Evolutionary conservation across 2,888 invertebrate species (phyloP).

Genomic region (Metalampra italica): DNA sequence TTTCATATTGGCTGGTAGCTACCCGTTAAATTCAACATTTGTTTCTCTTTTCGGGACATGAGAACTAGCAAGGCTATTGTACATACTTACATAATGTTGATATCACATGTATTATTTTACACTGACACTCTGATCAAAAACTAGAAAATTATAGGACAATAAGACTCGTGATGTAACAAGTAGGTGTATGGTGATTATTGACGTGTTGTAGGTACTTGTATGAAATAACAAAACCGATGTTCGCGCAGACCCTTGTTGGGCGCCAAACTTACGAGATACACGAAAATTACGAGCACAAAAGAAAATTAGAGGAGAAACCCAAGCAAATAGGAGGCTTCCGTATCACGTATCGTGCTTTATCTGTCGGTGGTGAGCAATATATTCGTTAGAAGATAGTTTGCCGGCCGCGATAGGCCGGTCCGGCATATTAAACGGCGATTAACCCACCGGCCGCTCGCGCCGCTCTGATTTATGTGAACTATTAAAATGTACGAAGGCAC

Average conservation of each 20-base stretch:
- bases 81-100: too few relatives aligned
- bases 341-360: constrained; percentile 46
- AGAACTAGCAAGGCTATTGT: too few relatives aligned
- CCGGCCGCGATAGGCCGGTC: constrained; percentile 46
- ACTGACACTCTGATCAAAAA: too few relatives aligned
- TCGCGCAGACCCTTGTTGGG: neutral
- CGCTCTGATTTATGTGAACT: constrained; percentile 74
- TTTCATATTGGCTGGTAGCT: neutral
- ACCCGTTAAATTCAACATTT: neutral
- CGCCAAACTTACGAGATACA: constrained; percentile 3
- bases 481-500: constrained; percentile 77
- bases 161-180: too few relatives aligned
- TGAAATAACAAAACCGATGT: neutral
- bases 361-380: constrained; percentile 34
- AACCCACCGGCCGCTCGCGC: constrained; percentile 58
- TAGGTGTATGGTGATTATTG: too few relatives aligned
- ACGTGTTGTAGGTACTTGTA: too few relatives aligned
- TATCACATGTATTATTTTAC: too few relatives aligned
- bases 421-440: constrained; percentile 76
- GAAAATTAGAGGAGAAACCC: constrained; percentile 28
- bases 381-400: constrained; percentile 29
- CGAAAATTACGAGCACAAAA: constrained; percentile 18
- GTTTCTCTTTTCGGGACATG: too few relatives aligned
- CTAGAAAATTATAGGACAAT: too few relatives aligned
- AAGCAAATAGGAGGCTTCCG: constrained; percentile 26